These are phyloP conservation scores for Sisor rabdophorus DNA, from an alignment of 2,113 vertebrate species.

Conservation along the genomic window DNA sequence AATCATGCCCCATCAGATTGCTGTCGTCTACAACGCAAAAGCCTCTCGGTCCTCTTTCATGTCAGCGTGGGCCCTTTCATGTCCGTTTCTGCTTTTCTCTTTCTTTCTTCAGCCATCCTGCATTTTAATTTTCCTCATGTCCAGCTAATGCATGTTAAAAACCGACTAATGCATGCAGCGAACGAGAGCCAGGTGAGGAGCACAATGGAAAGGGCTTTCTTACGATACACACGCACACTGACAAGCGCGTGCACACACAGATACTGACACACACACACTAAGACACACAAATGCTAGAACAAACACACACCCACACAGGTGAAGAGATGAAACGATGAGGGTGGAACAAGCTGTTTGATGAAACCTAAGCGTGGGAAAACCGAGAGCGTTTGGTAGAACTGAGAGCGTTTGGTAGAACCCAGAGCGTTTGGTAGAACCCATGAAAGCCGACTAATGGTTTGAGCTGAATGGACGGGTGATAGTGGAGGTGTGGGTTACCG, in stretches of 20 bases:
- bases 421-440: too few relatives aligned
- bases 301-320: neutral
- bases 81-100: conserved; percentile 52
- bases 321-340: conserved; percentile 12
- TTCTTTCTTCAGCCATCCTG: conserved; percentile 59
- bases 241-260: too few relatives aligned
- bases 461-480: neutral
- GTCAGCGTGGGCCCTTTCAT: conserved; percentile 64
- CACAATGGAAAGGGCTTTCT: conserved; percentile 52
- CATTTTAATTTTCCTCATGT: conserved; percentile 66
- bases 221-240: conserved; percentile 19
- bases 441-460: too few relatives aligned
- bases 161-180: conserved; percentile 60
- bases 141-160: conserved; percentile 66
- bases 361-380: too few relatives aligned
- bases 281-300: neutral
- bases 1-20: conserved; percentile 62
- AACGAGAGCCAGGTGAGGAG: conserved; percentile 56
- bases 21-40: conserved; percentile 39
- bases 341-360: neutral
- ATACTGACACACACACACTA: conserved; percentile 1
- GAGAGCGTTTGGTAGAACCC: too few relatives aligned
- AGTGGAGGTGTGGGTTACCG: conserved; percentile 64
- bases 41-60: conserved; percentile 41
- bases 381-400: too few relatives aligned